These are phyloP conservation scores for Lacerta agilis DNA, from an alignment of 2,797 vertebrate genomes.

Conservation along the genomic window DNA sequence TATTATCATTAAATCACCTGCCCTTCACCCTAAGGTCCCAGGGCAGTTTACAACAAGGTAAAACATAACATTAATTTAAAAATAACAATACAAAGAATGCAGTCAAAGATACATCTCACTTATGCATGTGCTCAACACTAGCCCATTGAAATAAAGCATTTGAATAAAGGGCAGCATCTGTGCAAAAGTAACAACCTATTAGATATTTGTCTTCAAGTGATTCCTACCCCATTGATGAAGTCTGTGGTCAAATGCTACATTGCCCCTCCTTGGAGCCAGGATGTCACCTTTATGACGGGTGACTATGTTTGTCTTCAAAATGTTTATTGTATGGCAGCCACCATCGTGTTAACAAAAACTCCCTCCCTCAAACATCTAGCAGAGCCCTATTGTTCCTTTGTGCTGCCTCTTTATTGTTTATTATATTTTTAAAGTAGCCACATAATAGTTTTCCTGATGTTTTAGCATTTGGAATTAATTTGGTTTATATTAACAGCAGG, in stretches of 20 bases:
- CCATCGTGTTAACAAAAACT: conserved; percentile 56
- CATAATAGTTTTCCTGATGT: conserved; percentile 67
- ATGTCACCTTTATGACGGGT: conserved; percentile 45
- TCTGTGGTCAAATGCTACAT: neutral
- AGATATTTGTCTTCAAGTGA: conserved; percentile 12
- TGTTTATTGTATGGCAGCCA: conserved; percentile 64
- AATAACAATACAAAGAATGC: neutral
- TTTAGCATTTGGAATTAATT: conserved; percentile 62
- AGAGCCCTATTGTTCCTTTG: conserved; percentile 65
- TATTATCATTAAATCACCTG: no score
- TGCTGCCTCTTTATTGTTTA: conserved; percentile 66
- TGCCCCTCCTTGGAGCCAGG: conserved; percentile 6
- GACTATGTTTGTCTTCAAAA: conserved; percentile 62
- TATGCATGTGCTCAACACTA: neutral
- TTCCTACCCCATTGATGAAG: conserved; percentile 11
- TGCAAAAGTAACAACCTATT: neutral
- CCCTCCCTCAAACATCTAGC: conserved; percentile 67
- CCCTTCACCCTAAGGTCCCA: no score
- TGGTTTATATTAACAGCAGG: conserved; percentile 62
- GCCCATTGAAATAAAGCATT: neutral
- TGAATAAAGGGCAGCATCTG: neutral
- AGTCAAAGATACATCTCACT: neutral
- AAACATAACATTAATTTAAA: no score
- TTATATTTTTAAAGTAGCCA: conserved; percentile 54
- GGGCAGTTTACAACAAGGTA: no score